Conservation (phyloP, 2,888 invertebrate genomes). For the Willowsia nigromaculata region DNA sequence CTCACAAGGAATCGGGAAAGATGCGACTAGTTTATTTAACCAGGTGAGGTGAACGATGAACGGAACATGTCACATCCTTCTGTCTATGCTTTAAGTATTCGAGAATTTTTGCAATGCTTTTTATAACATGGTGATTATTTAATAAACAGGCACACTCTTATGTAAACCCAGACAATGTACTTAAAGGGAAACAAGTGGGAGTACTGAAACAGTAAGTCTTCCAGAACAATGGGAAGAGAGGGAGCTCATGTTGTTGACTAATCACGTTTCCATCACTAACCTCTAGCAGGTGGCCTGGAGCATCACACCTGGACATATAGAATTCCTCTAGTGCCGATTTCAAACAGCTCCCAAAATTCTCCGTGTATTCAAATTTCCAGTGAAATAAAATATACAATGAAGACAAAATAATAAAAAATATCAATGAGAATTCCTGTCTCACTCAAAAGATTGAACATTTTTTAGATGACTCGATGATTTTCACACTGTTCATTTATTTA, state of each 20-base stretch:
- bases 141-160: slow-evolving; percentile 28
- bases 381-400: too few relatives aligned
- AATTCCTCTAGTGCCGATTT: background rate
- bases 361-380: too few relatives aligned
- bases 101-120: background rate
- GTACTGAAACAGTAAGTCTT: slow-evolving; percentile 29
- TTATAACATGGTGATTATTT: background rate
- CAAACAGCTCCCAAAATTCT: background rate
- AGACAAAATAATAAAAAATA: too few relatives aligned
- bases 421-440: background rate
- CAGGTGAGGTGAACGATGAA: slow-evolving; percentile 16
- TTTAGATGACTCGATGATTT: background rate
- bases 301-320: background rate
- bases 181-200: slow-evolving; percentile 46
- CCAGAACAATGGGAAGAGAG: background rate
- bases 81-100: background rate
- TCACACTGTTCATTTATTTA: background rate
- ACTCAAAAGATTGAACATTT: background rate
- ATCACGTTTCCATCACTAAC: background rate
- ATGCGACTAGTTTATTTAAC: slow-evolving; percentile 34
- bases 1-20: slow-evolving; percentile 50
- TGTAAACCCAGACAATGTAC: slow-evolving; percentile 6
- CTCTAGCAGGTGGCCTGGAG: background rate
- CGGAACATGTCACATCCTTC: too few relatives aligned
- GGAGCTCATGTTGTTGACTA: background rate